These are phyloP conservation scores for Zoanthus sansibaricus DNA, from an alignment of 92 coral and sea anemone genomes.

Conservation along the genomic window DNA sequence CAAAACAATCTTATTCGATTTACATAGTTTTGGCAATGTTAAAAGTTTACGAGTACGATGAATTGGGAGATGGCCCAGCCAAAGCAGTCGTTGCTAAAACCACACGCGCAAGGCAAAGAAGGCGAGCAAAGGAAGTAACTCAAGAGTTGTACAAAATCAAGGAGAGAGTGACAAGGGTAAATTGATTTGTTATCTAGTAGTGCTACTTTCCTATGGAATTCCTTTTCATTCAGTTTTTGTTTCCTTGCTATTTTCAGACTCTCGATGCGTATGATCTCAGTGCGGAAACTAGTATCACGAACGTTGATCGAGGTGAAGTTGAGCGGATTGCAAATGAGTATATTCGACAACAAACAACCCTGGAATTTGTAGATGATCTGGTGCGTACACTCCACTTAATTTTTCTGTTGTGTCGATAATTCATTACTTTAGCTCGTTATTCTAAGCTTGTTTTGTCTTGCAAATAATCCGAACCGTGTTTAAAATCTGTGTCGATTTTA, in stretches of 20 bases:
- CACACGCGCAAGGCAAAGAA: conserved; percentile 77
- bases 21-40: conserved; percentile 53
- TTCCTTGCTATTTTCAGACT: conserved; percentile 61
- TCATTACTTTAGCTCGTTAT: not conserved
- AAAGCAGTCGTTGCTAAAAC: conserved; percentile 87
- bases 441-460: not conserved
- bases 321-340: conserved; percentile 87
- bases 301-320: conserved; percentile 75
- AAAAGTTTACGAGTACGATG: conserved; percentile 58
- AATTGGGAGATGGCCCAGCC: conserved; percentile 93
- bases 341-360: conserved; percentile 88
- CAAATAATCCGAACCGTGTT: not conserved
- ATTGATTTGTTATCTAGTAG: not conserved
- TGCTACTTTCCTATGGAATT: not conserved
- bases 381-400: conserved; percentile 52
- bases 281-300: conserved; percentile 67
- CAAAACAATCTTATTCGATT: conserved; percentile 1
- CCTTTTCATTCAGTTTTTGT: not conserved
- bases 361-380: conserved; percentile 97
- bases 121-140: conserved; percentile 88
- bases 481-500: not conserved
- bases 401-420: not conserved
- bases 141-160: conserved; percentile 83
- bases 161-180: conserved; percentile 90
- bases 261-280: conserved; percentile 94